phyloP scores from a whole-genome alignment of 2,797 vertebrate genomes.

The Sebastes diploproa region DNA sequence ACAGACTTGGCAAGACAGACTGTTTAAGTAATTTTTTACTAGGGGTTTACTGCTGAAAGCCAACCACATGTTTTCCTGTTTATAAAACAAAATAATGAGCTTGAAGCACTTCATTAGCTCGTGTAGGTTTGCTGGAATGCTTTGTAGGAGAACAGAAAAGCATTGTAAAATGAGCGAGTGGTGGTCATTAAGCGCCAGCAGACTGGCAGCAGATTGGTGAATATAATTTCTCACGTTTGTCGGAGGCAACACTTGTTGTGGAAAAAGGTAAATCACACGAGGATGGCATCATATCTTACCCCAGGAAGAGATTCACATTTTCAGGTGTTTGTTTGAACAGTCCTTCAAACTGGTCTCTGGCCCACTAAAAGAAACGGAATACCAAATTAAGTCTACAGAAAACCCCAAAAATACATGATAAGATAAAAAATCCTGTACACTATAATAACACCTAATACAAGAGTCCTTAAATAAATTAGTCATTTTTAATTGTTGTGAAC shows the following conservation, averaged over 20 bases:
- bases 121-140: constrained; percentile 48
- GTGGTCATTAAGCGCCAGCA: constrained; percentile 10
- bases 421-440: not conserved
- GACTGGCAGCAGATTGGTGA: not conserved
- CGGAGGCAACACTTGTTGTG: not conserved
- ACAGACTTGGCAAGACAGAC: constrained; percentile 12
- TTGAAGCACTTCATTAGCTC: constrained; percentile 44
- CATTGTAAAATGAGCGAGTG: constrained; percentile 24
- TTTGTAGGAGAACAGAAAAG: constrained; percentile 13
- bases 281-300: constrained; percentile 76
- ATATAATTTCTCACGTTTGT: not conserved
- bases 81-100: constrained; percentile 59
- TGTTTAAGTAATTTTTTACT: constrained; percentile 30
- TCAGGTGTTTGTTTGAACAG: constrained; percentile 86
- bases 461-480: not conserved
- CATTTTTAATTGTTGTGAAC: not conserved
- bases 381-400: not conserved
- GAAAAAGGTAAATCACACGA: not conserved
- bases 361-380: constrained; percentile 85
- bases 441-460: not conserved
- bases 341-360: constrained; percentile 89
- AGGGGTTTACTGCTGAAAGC: constrained; percentile 28
- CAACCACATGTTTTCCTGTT: constrained; percentile 53
- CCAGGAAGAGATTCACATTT: constrained; percentile 81
- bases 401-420: not conserved